Evolutionary conservation across 1,140 invertebrate genomes (phyloP), one percentile per base, ranked within the genome.

Genomic region (Drosophila guanche): DNA sequence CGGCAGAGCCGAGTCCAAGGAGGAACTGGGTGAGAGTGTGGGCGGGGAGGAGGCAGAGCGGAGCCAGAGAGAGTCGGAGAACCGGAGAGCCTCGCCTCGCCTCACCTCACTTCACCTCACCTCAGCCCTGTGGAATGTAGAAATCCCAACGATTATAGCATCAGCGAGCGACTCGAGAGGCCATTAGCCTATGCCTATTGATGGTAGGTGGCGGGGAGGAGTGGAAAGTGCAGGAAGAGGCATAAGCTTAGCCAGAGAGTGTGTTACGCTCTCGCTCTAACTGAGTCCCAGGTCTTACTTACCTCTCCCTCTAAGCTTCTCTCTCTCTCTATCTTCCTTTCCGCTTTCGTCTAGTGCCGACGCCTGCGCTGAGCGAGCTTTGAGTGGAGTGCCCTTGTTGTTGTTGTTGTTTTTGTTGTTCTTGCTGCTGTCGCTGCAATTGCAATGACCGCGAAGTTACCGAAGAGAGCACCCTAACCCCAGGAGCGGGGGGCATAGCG

Each of bases 101-200:
- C 46, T 45, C 53, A 59, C n/a, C n/a, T n/a, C n/a, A n/a, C n/a
- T n/a, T n/a, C 7, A 20, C 14, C 40, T 25, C 53, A 29, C 56
- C 46, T 45, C 53, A 59, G 4, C 27, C 37, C 56, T 63, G 55
- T 76, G 78, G 54, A 56, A 71, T 80, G 73, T 40, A 48, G 56
- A 61, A 62, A 41, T 48, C 46, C 52, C 60, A 72, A 42, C 76
- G 81, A 79, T 77, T 80, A 85, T 85, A 66, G 65, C 68, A 77
- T 86, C 76, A 76, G 48, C 66, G 62, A 74, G 62, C 60, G 54
- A 67, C 71, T 77, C 68, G 43, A 67, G 61, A 79, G 81, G 81
- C 81, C 81, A 85, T 86, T 85, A 81, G 75, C 83, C 81, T 85
- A 66, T 58, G 59, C 67, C 45, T 43, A 69, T 43, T 37, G 33